Conservation (phyloP, 2,888 invertebrate species). For the Ochropacha duplaris region DNA sequence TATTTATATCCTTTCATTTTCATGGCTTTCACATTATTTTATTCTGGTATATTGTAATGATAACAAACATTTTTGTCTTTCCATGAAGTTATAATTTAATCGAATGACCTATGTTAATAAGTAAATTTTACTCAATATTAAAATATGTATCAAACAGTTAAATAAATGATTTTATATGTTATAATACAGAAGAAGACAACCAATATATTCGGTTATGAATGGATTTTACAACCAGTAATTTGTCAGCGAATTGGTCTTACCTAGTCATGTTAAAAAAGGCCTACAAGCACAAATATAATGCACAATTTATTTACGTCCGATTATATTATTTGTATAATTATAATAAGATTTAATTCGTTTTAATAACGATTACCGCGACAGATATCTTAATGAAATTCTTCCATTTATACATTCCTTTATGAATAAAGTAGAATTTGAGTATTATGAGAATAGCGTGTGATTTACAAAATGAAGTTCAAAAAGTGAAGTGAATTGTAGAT, state of each 20-base stretch:
- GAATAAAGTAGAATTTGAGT: conserved; percentile 50
- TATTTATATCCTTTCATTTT: conserved; percentile 28
- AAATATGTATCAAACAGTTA: background rate
- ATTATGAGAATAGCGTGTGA: conserved; percentile 60
- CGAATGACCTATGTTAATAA: background rate
- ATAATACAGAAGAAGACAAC: background rate
- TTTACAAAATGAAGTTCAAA: conserved; percentile 75
- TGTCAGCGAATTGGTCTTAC: conserved; percentile 50
- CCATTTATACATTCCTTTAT: conserved; percentile 73
- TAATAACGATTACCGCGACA: conserved; percentile 32
- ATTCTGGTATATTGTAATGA: background rate
- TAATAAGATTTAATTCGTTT: conserved; percentile 10
- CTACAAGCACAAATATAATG: conserved; percentile 53
- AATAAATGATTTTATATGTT: background rate
- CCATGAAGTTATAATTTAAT: background rate
- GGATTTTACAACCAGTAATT: background rate
- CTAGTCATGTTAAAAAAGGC: conserved; percentile 78
- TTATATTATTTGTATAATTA: conserved; percentile 25
- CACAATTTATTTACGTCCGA: conserved; percentile 63
- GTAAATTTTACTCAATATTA: background rate
- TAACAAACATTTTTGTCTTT: background rate
- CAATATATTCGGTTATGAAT: background rate
- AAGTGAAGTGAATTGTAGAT: conserved; percentile 60
- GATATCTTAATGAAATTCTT: conserved; percentile 46
- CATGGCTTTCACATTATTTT: conserved; percentile 6